These are phyloP conservation scores for Acleris cristana DNA, from an alignment of 2,888 invertebrate genomes.

Conservation along the genomic window DNA sequence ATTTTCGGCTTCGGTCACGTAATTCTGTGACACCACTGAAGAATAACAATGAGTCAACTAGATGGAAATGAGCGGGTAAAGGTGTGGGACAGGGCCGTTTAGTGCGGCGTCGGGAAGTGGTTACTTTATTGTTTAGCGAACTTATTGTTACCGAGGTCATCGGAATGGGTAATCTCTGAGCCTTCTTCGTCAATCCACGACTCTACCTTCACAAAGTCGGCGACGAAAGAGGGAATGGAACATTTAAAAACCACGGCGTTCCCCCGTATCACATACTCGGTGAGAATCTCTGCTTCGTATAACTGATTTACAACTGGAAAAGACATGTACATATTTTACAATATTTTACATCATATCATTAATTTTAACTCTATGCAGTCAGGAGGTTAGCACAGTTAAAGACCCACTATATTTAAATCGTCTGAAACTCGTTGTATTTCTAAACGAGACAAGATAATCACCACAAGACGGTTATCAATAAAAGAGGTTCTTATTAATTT, in stretches of 20 bases:
- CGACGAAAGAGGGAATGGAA: constrained; percentile 95
- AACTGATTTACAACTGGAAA: constrained; percentile 92
- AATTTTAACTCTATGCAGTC: too few species aligned
- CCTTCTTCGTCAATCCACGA: constrained; percentile 89
- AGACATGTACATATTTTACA: constrained; percentile 2
- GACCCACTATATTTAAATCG: too few species aligned
- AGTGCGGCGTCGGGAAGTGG: constrained; percentile 55
- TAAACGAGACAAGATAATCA: too few species aligned
- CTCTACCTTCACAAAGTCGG: constrained; percentile 95
- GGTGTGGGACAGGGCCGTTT: constrained; percentile 57
- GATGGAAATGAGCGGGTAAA: constrained; percentile 56
- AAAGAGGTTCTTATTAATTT: too few species aligned
- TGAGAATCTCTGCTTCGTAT: constrained; percentile 94
- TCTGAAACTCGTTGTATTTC: too few species aligned
- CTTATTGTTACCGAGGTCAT: constrained; percentile 87
- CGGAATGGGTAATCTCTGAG: constrained; percentile 86
- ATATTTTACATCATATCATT: too few species aligned
- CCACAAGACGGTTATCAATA: too few species aligned
- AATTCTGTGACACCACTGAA: constrained; percentile 94
- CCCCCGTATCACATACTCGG: constrained; percentile 94
- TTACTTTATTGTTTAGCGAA: constrained; percentile 55
- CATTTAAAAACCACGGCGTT: constrained; percentile 95
- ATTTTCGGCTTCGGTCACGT: constrained; percentile 95
- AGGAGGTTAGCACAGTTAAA: too few species aligned
- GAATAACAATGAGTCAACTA: constrained; percentile 71